Conservation (phyloP, 2,888 invertebrate species). For the Macrosoma leucophasiata region DNA sequence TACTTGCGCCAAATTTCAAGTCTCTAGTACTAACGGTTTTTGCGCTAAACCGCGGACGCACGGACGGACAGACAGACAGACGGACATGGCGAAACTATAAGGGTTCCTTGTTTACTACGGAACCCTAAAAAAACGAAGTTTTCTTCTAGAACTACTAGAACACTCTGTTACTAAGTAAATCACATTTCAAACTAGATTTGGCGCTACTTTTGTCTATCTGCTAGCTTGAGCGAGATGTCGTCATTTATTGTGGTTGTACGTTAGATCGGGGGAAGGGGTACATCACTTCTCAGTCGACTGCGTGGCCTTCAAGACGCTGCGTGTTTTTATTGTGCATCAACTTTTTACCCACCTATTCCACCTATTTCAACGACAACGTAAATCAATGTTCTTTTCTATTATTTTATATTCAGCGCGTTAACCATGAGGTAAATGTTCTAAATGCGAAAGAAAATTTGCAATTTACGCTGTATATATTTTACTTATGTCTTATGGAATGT, state of each 20-base stretch:
- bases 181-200: not conserved
- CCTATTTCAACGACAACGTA: too few relatives aligned
- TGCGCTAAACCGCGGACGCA: too few relatives aligned
- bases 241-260: too few relatives aligned
- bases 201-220: not conserved
- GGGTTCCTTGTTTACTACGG: too few relatives aligned
- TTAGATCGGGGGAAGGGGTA: not conserved
- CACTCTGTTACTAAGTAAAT: slow-evolving; percentile 2
- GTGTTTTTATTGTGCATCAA: not conserved
- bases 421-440: slow-evolving; percentile 1
- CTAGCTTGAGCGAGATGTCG: slow-evolving; percentile 1
- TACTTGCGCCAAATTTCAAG: too few relatives aligned
- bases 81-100: too few relatives aligned
- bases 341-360: slow-evolving; percentile 2
- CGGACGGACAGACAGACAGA: too few relatives aligned
- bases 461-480: not conserved
- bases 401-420: not conserved
- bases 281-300: not conserved
- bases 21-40: too few relatives aligned
- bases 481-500: slow-evolving; percentile 1
- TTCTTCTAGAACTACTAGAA: too few relatives aligned
- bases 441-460: slow-evolving; percentile 1
- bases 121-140: too few relatives aligned
- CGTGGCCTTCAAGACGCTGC: not conserved
- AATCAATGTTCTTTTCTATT: not conserved